Percentiles rank a stretch among this genome's conserved stretches.
These are phyloP conservation scores for Cantharis rustica DNA, from an alignment of 2,888 invertebrate genomes.

Conservation along the genomic window DNA sequence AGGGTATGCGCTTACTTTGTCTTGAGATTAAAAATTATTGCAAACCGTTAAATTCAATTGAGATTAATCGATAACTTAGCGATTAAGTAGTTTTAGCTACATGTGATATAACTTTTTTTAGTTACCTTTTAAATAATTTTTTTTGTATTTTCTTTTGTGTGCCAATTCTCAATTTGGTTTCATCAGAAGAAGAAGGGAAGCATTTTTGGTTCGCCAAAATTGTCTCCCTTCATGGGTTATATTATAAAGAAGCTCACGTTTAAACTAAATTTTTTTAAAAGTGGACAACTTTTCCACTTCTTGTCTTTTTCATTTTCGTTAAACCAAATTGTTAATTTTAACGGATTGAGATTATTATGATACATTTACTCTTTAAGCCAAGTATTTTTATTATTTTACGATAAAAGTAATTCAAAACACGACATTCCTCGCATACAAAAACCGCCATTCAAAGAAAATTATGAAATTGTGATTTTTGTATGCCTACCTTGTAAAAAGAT, in stretches of 20 bases:
- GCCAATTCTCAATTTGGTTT: neutral
- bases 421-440: neutral
- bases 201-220: neutral
- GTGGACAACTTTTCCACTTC: too few relatives aligned
- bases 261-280: neutral
- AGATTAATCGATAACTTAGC: neutral
- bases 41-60: conserved; percentile 42
- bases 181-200: neutral
- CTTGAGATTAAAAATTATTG: conserved; percentile 76
- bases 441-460: neutral
- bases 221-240: neutral
- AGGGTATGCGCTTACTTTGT: conserved; percentile 82
- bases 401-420: neutral
- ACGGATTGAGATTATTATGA: neutral
- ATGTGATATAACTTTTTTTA: conserved; percentile 28
- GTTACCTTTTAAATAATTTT: neutral
- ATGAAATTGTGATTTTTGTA: neutral
- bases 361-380: neutral
- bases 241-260: neutral
- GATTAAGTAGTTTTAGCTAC: conserved; percentile 17
- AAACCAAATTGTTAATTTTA: neutral
- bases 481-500: neutral
- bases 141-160: neutral
- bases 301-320: neutral
- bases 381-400: neutral